Base-by-base conservation (phyloP, 2,797 vertebrate genomes). In the Decapterus maruadsi region DNA sequence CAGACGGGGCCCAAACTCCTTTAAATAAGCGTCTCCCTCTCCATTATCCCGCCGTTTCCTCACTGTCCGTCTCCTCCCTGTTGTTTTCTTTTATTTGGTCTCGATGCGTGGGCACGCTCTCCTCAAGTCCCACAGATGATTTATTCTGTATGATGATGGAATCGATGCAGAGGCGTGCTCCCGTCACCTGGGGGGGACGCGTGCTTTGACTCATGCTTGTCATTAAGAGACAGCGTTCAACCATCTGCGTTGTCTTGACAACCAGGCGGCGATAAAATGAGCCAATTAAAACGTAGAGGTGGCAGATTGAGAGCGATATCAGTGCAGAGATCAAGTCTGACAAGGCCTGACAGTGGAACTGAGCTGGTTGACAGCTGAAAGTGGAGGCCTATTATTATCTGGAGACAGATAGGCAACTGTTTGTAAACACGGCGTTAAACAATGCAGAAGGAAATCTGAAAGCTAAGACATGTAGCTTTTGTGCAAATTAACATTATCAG, bases 211-310 rank as follows among this genome's bases (percentile, higher is more conserved):
- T 93, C 85, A 81, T 72, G 76, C 83, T 74, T 20, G 68, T 85
- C 91, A 88, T 91, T 90, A 92, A 68, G 81, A 87, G 64, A 87
- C 65, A 53, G 29, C 8, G 31, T 71, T 86, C 60, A 80, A 65
- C 82, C 78, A 58, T 78, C 54, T 42, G 62, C 36, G 92, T 94
- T 90, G 91, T 90, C 91, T 68, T 87, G 90, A 90, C 89, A 91
- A 94, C 90, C 53, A 45, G 53, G 59, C 75, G 48, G 72, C 46
- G 50, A 83, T 81, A 68, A 75, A 84, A 86, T 22, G 54, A 87
- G 78, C 85, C 89, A 89, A 92, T 94, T 90, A 93, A 87, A 89
- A 80, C 13, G 19, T 0, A 1, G 74, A 77, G 72, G 69, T 79
- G 84, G 82, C 66, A 85, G 77, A 88, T 80, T 76, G 74, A 81